phyloP scores from a whole-genome alignment of 2,888 invertebrate genomes.

The Phengaris alcon region DNA sequence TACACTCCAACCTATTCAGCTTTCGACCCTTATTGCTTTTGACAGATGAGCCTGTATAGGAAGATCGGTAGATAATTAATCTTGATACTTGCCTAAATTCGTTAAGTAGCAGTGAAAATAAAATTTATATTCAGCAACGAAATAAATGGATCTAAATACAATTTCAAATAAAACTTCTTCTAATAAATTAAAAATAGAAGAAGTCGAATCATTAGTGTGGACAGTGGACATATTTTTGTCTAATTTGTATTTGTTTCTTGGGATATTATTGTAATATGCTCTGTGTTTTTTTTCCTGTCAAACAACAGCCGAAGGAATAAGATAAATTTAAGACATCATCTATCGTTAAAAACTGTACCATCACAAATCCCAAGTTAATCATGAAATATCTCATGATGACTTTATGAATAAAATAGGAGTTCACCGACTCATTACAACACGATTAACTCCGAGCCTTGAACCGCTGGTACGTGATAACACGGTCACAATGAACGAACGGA shows the following conservation, averaged over 20 bases:
- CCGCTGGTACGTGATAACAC: conserved; percentile 41
- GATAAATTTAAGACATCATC: too few relatives aligned
- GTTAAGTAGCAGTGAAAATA: neutral
- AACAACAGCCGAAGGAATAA: too few relatives aligned
- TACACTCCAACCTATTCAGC: neutral
- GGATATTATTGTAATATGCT: too few relatives aligned
- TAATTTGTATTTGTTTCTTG: too few relatives aligned
- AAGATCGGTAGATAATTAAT: neutral
- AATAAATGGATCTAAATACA: too few relatives aligned
- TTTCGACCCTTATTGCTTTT: conserved; percentile 4
- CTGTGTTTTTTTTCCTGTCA: too few relatives aligned
- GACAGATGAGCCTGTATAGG: neutral
- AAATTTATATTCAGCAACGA: neutral
- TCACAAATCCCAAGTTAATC: neutral
- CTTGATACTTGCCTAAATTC: neutral
- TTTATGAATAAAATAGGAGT: conserved; percentile 33
- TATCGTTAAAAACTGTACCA: too few relatives aligned
- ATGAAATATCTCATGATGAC: neutral
- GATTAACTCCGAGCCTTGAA: conserved; percentile 37
- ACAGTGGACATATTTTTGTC: too few relatives aligned
- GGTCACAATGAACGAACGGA: conserved; percentile 68
- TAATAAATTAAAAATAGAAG: too few relatives aligned
- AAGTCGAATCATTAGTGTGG: too few relatives aligned
- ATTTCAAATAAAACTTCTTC: too few relatives aligned
- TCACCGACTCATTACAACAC: conserved; percentile 40